Base-by-base conservation (phyloP, 1,140 invertebrate species). In the Thaumatotibia leucotreta region DNA sequence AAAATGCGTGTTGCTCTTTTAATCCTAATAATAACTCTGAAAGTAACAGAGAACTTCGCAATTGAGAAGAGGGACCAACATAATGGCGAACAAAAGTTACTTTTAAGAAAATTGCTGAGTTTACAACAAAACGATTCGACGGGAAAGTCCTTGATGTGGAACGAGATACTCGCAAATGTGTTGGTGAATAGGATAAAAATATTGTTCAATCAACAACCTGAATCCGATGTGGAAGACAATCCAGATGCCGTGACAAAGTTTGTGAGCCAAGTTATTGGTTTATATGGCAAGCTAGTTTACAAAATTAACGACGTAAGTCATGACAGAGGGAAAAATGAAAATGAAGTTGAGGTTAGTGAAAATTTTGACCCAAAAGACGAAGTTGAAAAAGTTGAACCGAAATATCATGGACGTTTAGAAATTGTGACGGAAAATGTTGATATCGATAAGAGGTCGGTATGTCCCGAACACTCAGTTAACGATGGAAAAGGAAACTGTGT, bases 351-450 rank as follows among this genome's bases (percentile, higher is more conserved):
- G 31, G 58, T 63, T n/a, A 64, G 33, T n/a, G 63, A 35, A 45
- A 50, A 39, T 4, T 22, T 68, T 14, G 61, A 68, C 58, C 69
- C 73, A 10, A 74, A 74, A 45, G 29, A 61, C 33, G 85, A 89
- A 11, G 75, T 86, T 1, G 86, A 89, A 74, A 68, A 88, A 14
- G 72, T 88, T 31, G 79, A 83, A 69, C 83, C 81, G 11, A 77
- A 69, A 45, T 86, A 88, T 72, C 79, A 84, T 58, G 80, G 82
- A 9, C 81, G 83, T 64, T 63, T 79, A 27, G 52, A 61, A 32
- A 63, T 68, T 61, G 67, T 63, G 49, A 65, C 63, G 20, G 66
- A 75, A 66, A 66, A 73, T 17, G 8, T 20, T 31, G 66, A 63
- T 32, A 45, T 23, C 14, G 14, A 45, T 20, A 49, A 58, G 39